Evolutionary conservation across 2,888 invertebrate species (phyloP), one percentile per base, ranked within the genome.

Genomic region (Calameuta pallipes): DNA sequence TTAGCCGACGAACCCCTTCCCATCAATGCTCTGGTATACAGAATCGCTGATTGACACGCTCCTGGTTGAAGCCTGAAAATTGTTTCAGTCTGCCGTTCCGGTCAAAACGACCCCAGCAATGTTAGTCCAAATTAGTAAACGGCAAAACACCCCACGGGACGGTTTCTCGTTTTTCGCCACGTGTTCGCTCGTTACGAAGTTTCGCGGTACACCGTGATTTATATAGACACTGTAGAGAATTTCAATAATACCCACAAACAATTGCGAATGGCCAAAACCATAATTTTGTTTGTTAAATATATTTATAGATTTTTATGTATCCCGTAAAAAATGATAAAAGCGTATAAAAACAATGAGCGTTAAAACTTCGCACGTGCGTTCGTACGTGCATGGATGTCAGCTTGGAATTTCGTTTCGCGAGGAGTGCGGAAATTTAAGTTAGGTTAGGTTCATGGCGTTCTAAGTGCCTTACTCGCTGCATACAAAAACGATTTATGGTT

Each of bases 81-180:
- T 78, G 79, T 77, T 79, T 78, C 80, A 76, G 79, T 80, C 82
- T 78, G 23, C 56, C 56, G 9, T 23, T 23, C 56, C 56, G 56
- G 15, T 56, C 23, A 9, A 56, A 56, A 56, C 56, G 56, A 56
- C 77, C 68, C 73, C 68, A 68, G 69, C 70, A 68, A 73, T 78
- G 79, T 80, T 78, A 76, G 33, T 73, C 74, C 71, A 81, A 81
- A 82, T 82, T 80, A 80, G 73, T 75, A 75, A 75, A 81, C 77
- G 74, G 75, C 69, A 73, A 56, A 56, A 56, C 23, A 56, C 23
- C 41, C 41, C 56, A 15, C 56, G 56, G 56, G 56, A 56, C 56
- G 41, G 41, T 56, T 23, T 56, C 41, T 56, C 41, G 56, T 56
- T 56, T 56, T 56, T 56, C 56, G 23, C 56, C 23, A 15, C 56